Conservation (phyloP, 1,140 invertebrate species). For the Xylocopa sonorina region DNA sequence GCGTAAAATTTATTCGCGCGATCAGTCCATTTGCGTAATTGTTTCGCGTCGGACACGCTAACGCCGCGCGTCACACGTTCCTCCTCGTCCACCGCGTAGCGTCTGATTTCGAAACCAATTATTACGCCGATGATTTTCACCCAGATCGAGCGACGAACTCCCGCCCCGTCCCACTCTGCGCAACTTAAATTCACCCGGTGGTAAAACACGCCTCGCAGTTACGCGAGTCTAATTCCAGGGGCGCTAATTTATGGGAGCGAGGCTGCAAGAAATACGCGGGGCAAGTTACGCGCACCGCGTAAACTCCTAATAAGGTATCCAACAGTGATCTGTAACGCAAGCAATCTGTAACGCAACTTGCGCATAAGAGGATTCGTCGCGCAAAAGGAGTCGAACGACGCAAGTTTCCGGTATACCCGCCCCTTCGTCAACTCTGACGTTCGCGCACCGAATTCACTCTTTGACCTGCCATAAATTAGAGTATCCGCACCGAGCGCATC, state of each 20-base stretch:
- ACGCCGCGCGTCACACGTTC: conserved; percentile 60
- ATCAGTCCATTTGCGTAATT: conserved; percentile 20
- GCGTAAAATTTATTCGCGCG: not conserved
- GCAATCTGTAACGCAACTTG: not conserved
- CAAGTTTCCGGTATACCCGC: not conserved
- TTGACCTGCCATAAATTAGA: not conserved
- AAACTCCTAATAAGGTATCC: not conserved
- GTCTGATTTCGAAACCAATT: conserved; percentile 70
- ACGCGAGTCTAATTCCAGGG: not conserved
- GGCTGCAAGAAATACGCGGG: not conserved
- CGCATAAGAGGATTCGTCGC: not conserved
- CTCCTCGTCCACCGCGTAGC: too few relatives aligned
- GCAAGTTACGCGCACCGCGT: not conserved
- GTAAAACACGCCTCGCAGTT: not conserved
- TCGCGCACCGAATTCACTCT: not conserved
- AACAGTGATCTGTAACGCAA: conserved; percentile 4
- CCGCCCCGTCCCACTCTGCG: too few relatives aligned
- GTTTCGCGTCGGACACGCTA: conserved; percentile 28
- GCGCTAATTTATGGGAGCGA: not conserved
- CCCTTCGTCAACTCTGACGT: too few relatives aligned
- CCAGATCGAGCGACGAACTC: too few relatives aligned
- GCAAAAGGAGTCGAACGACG: not conserved
- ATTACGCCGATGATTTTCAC: too few relatives aligned
- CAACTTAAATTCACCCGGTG: rapidly evolving
- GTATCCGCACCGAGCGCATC: not conserved